Base-by-base conservation (phyloP, 1,140 invertebrate genomes). In the Aphaenogaster floridana region DNA sequence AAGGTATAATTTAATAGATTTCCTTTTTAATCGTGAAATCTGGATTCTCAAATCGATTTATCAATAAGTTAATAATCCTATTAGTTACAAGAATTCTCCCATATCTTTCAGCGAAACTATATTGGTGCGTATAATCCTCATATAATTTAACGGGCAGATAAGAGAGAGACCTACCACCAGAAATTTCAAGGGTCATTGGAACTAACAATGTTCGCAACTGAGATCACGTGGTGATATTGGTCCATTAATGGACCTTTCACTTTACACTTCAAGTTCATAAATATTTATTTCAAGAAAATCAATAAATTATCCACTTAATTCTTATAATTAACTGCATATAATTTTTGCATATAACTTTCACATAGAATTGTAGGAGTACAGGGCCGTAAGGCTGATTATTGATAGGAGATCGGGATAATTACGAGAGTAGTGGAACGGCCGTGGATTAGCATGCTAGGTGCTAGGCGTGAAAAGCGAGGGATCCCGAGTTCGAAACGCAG, bases 121-220 rank as follows among this genome's bases (percentile, higher is more conserved):
- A 52, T 72, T 17, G 11, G 11, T 17, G 34, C 2, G 28, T 34
- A 78, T 34, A 64, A 48, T 54, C 13, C 69, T 45, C 9, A 36
- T 61, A 13, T 78, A 85, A 50, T 50, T 61, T 80, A 74, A 63
- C 45, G n/a, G 11, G 54, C 69, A 76, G 61, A 69, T 86, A 66
- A 78, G 48, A 54, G 59, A 54, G 59, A 57, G 39, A 54, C 54
- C 39, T 48, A 63, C 0, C 15, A n/a, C 8, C 2, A 63, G 59
- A 91, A 89, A 57, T 89, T 88, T 79, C 50, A 63, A 72, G 45
- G 57, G 54, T 77, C 52, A 78, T 85, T 66, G 45, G 36, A 54
- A 71, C 52, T 86, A 85, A 87, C 59, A 61, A 79, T 34, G 74
- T 59, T 69, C 64, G 8, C 36, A 68, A 79, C 28, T 45, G 21